Evolutionary conservation across 2,888 invertebrate genomes (phyloP).

Genomic region (Leptinotarsa peninsularis): DNA sequence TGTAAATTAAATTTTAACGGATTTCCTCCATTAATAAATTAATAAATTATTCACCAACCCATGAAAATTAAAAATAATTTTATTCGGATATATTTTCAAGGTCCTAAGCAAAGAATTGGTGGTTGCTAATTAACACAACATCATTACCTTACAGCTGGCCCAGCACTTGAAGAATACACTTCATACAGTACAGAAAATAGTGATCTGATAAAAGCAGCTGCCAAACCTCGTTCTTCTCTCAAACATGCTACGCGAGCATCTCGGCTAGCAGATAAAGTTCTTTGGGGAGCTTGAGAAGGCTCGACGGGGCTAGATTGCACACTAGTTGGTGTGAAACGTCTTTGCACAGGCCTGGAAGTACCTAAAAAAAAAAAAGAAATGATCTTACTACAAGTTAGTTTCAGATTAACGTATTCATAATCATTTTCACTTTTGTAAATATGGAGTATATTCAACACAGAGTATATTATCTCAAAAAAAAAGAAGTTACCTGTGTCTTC

Average conservation of each 20-base stretch:
- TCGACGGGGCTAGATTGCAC: constrained; percentile 55
- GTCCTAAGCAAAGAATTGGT: too few species aligned
- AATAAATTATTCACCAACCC: too few species aligned
- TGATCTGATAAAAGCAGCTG: constrained; percentile 76
- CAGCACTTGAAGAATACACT: constrained; percentile 91
- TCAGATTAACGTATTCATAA: too few species aligned
- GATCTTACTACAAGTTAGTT: too few species aligned
- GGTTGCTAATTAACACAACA: too few species aligned
- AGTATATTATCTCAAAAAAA: background rate
- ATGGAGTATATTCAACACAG: too few species aligned
- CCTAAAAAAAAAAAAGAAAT: constrained; percentile 59
- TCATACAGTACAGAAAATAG: constrained; percentile 96
- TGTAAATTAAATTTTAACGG: too few species aligned
- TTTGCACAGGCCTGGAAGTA: constrained; percentile 77
- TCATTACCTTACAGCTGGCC: constrained; percentile 86
- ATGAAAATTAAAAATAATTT: too few species aligned
- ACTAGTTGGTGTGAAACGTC: constrained; percentile 75
- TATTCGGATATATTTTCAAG: too few species aligned
- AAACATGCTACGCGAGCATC: constrained; percentile 80
- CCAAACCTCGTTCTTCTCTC: constrained; percentile 77
- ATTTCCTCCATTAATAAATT: too few species aligned
- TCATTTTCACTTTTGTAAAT: too few species aligned
- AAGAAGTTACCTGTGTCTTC: constrained; percentile 83
- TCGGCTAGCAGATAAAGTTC: constrained; percentile 62
- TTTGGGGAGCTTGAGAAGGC: constrained; percentile 53